Evolutionary conservation across 2,888 invertebrate genomes (phyloP), one percentile per base, ranked within the genome.

Genomic region (Sarcophaga caerulescens): DNA sequence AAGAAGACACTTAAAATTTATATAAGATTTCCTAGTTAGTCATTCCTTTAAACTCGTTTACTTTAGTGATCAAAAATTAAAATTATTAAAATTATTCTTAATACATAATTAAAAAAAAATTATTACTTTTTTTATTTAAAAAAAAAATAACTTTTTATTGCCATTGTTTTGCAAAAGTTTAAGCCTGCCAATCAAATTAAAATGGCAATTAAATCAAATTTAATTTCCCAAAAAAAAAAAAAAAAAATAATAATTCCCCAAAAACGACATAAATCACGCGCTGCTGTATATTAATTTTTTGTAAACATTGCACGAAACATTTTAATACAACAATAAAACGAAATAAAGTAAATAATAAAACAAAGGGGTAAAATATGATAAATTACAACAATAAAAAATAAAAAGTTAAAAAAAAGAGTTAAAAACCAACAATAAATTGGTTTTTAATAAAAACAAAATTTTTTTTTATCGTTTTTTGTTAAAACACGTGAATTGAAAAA

Each of bases 231-330:
- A 21, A 62, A 65, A 65, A 65, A 35, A 35, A 35, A 35, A 35
- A 6, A 6, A 6, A 35, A 0, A 5, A 6, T 6, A 35, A 35
- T 35, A 35, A 35, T 35, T 35, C 35, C n/a, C 3, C 3, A 63
- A 19, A 65, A 65, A 66, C 52, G 6, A 11, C 17, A 74, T 63
- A 57, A 75, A 75, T 75, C 75, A 65, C 65, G 75, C 63, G 75
- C 65, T 23, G 25, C 52, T 57, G 62, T 14, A 52, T 3, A 35
- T 75, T 57, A 45, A 11, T 60, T 25, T 71, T 52, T 75, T 47
- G n/a, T 45, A n/a, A 25, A 35, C 8, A 35, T 47, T 74, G 47
- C 25, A 47, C 47, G 25, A 63, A 74, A 5, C n/a, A 52, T 52
- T 8, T 19, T 65, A n/a, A 62, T 59, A n/a, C 23, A 70, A 70